Evolutionary conservation across 2,113 vertebrate species (phyloP).

Genomic region (pig (Sus scrofa)): T2T-Sscrofa CM000812.6:252682001-252682500

Average conservation of each 20-base stretch:
- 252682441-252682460: no score
- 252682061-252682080: background rate
- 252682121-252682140: background rate
- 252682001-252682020: background rate
- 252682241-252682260: slow-evolving; percentile 4
- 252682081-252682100: background rate
- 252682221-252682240: background rate
- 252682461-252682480: no score
- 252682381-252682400: no score
- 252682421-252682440: no score
- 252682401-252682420: no score
- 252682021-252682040: background rate
- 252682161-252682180: background rate
- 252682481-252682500: no score
- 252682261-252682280: slow-evolving; percentile 2
- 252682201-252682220: background rate
- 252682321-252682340: background rate
- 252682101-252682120: background rate
- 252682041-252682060: background rate
- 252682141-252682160: background rate
- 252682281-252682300: background rate
- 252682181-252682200: slow-evolving; percentile 31
- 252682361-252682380: no score
- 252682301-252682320: background rate
- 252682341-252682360: no score